phyloP scores from a whole-genome alignment of 2,797 vertebrate species.

The Pteropus rufus region DNA sequence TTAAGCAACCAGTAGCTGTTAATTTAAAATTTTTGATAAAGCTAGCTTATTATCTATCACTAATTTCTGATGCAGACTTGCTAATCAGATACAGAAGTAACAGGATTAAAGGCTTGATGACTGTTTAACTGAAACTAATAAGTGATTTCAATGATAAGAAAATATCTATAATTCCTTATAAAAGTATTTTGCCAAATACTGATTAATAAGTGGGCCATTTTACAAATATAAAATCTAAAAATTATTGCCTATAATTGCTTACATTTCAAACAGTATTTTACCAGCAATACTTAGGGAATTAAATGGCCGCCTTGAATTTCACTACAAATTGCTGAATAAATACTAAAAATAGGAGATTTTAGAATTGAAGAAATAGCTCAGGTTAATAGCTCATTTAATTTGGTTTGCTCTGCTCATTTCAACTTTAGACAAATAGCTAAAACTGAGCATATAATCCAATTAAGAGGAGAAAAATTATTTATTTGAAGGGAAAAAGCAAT shows the following conservation, averaged over 20 bases:
- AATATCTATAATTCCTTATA: not conserved
- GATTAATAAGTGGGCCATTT: not conserved
- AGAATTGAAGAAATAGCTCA: not conserved
- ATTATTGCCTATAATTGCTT: not conserved
- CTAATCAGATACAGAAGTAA: conserved; percentile 4
- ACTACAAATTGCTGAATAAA: conserved; percentile 10
- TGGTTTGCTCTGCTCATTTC: conserved; percentile 14
- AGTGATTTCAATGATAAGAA: not conserved
- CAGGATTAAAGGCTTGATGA: not conserved
- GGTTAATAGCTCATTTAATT: conserved; percentile 14
- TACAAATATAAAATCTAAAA: conserved; percentile 18
- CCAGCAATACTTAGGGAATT: not conserved
- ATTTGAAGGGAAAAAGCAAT: conserved; percentile 19
- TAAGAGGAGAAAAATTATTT: not conserved
- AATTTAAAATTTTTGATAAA: not conserved
- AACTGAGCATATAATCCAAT: not conserved
- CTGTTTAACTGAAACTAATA: conserved; percentile 26
- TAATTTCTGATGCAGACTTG: conserved; percentile 6
- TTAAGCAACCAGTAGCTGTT: not conserved
- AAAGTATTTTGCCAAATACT: conserved; percentile 18
- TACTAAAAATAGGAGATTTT: conserved; percentile 34
- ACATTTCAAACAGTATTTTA: conserved; percentile 49
- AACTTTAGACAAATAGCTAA: not conserved
- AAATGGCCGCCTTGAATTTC: conserved; percentile 32
- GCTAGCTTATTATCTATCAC: not conserved